A percentile compares a stretch with the other conserved stretches of the same genome.
Conservation (phyloP, 2,113 vertebrate genomes). For the Fulica atra region DNA sequence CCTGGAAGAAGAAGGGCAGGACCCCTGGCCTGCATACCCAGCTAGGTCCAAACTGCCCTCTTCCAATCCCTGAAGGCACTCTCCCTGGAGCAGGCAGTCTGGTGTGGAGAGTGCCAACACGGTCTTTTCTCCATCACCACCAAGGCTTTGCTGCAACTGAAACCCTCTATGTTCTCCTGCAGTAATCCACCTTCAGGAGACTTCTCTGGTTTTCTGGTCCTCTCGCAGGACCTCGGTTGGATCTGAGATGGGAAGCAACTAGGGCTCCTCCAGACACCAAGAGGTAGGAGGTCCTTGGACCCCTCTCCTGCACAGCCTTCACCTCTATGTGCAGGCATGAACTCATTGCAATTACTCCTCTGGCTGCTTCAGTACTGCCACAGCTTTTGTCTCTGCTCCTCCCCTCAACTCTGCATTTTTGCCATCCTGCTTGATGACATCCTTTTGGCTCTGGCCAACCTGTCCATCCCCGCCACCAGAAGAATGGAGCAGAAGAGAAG, state of each 20-base stretch:
- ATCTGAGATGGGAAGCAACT: not conserved
- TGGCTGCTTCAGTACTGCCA: not conserved
- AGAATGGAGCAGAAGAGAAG: not conserved
- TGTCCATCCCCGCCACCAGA: not conserved
- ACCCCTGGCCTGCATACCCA: fast-evolving
- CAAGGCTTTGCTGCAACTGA: not conserved
- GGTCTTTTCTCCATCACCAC: not conserved
- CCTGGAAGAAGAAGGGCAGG: not conserved
- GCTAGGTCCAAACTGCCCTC: not conserved
- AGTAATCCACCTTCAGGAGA: not conserved
- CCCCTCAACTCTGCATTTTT: not conserved
- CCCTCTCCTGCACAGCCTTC: not conserved
- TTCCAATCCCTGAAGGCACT: not conserved
- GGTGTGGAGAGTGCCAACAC: fast-evolving
- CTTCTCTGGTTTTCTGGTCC: not conserved
- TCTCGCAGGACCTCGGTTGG: not conserved
- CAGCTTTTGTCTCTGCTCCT: not conserved
- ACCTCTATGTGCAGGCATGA: not conserved
- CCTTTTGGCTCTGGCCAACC: not conserved
- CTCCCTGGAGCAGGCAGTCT: not conserved
- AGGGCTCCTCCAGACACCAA: not conserved
- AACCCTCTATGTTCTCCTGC: not conserved
- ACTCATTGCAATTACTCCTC: not conserved
- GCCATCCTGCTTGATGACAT: not conserved
- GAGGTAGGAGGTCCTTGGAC: not conserved